phyloP scores from a whole-genome alignment of 2,888 invertebrate species.

The Cyaniris semiargus region DNA sequence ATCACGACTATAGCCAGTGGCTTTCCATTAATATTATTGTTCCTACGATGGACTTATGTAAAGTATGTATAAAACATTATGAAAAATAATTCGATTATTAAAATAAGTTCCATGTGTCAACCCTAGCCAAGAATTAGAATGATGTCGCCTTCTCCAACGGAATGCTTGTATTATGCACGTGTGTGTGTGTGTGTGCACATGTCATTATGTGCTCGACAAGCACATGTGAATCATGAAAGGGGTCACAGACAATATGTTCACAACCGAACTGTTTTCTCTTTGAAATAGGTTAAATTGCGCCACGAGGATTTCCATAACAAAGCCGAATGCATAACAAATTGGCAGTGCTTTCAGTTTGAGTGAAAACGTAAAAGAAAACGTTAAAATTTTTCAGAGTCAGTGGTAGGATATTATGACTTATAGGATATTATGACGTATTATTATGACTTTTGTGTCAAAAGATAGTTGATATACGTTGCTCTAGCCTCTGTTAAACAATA shows the following conservation, averaged over 20 bases:
- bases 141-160: conserved; percentile 22
- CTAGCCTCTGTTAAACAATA: too few species aligned
- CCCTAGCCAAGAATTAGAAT: conserved; percentile 25
- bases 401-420: too few species aligned
- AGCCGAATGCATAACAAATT: conserved; percentile 12
- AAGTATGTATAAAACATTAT: too few species aligned
- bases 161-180: not conserved
- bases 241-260: conserved; percentile 27
- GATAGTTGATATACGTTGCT: too few species aligned
- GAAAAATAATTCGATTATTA: not conserved
- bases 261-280: conserved; percentile 20
- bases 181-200: not conserved
- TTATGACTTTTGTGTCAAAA: too few species aligned
- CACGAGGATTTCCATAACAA: not conserved
- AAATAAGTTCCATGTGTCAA: not conserved
- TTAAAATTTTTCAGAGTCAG: not conserved
- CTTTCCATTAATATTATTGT: too few species aligned
- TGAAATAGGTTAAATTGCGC: conserved; percentile 20
- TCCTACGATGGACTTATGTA: too few species aligned
- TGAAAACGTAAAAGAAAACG: not conserved
- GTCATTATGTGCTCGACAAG: conserved; percentile 11
- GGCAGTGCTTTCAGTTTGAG: not conserved
- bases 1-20: too few species aligned
- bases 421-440: too few species aligned
- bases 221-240: conserved; percentile 17